Percentiles rank a stretch among this genome's conserved stretches.
These are phyloP conservation scores for Chaenodraco wilsoni DNA, from an alignment of 2,797 vertebrate species.

Conservation along the genomic window DNA sequence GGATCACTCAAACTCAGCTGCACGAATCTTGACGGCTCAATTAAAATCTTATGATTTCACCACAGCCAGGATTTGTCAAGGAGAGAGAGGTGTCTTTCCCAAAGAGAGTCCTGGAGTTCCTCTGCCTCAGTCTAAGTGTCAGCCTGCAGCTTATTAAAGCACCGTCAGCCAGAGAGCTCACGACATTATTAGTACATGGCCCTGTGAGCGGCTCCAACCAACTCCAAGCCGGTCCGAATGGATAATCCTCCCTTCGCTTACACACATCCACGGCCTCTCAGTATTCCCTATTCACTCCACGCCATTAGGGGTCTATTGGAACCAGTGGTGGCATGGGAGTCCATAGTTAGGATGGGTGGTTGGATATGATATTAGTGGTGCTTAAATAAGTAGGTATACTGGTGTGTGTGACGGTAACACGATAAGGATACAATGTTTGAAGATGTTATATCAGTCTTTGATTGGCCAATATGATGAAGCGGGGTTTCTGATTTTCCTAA, in stretches of 20 bases:
- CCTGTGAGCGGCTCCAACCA: slow-evolving; percentile 47
- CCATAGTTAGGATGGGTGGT: neutral
- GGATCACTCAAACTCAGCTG: slow-evolving; percentile 14
- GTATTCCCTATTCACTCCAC: slow-evolving; percentile 33
- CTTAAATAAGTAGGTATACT: neutral
- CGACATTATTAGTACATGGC: slow-evolving; percentile 63
- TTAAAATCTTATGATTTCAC: slow-evolving; percentile 54
- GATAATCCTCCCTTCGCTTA: slow-evolving; percentile 45
- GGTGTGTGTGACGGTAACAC: neutral
- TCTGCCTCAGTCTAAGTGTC: slow-evolving; percentile 53
- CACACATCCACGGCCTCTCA: slow-evolving; percentile 29
- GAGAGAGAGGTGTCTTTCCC: slow-evolving; percentile 40
- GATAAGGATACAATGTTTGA: neutral
- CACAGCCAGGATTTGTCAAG: slow-evolving; percentile 23
- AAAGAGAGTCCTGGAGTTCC: slow-evolving; percentile 40
- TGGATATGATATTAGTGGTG: neutral
- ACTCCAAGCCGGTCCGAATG: slow-evolving; percentile 32
- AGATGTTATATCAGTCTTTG: no score
- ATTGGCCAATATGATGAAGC: slow-evolving; percentile 2
- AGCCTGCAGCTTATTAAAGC: slow-evolving; percentile 70
- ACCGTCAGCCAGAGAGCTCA: slow-evolving; percentile 50
- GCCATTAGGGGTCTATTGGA: neutral
- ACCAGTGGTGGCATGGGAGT: neutral
- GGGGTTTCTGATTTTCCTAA: slow-evolving; percentile 5
- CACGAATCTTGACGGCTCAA: slow-evolving; percentile 49